These are phyloP conservation scores for Promerops cafer DNA, from an alignment of 2,113 vertebrate species.

Conservation along the genomic window DNA sequence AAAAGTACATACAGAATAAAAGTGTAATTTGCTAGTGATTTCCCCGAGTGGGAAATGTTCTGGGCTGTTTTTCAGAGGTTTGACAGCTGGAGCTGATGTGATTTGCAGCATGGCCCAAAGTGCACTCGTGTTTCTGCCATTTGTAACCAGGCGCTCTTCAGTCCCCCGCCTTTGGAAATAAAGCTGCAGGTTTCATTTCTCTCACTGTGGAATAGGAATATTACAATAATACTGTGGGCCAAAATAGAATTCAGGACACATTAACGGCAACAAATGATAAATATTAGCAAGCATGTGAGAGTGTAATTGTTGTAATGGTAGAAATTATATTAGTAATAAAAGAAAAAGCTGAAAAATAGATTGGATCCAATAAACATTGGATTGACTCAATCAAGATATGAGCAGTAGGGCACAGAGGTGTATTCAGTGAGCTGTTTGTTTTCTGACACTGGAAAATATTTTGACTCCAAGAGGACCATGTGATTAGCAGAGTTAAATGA, in stretches of 20 bases:
- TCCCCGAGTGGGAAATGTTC: slow-evolving; percentile 42
- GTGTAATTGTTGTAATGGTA: slow-evolving; percentile 25
- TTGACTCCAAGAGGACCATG: slow-evolving; percentile 43
- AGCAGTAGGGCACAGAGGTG: slow-evolving; percentile 27
- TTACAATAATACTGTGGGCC: neutral
- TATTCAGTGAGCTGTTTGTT: slow-evolving; percentile 28
- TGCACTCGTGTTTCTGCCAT: slow-evolving; percentile 11
- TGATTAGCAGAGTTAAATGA: slow-evolving; percentile 63
- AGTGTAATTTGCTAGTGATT: slow-evolving; percentile 20
- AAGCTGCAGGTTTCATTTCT: slow-evolving; percentile 34
- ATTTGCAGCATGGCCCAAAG: slow-evolving; percentile 38
- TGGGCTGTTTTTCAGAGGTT: slow-evolving; percentile 22
- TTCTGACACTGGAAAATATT: slow-evolving; percentile 49
- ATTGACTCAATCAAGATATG: slow-evolving; percentile 42
- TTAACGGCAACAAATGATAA: slow-evolving; percentile 31
- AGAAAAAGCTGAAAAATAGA: slow-evolving; percentile 51
- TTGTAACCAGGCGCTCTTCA: slow-evolving; percentile 29
- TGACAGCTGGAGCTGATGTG: slow-evolving; percentile 45
- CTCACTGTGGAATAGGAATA: neutral
- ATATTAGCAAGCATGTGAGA: slow-evolving; percentile 24
- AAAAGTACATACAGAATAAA: neutral
- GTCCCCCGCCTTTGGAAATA: slow-evolving; percentile 24
- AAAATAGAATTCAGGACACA: slow-evolving; percentile 17
- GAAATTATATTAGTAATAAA: slow-evolving; percentile 43
- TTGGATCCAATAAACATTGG: slow-evolving; percentile 35